phyloP scores from a whole-genome alignment of 2,797 vertebrate genomes.

The Alca torda region DNA sequence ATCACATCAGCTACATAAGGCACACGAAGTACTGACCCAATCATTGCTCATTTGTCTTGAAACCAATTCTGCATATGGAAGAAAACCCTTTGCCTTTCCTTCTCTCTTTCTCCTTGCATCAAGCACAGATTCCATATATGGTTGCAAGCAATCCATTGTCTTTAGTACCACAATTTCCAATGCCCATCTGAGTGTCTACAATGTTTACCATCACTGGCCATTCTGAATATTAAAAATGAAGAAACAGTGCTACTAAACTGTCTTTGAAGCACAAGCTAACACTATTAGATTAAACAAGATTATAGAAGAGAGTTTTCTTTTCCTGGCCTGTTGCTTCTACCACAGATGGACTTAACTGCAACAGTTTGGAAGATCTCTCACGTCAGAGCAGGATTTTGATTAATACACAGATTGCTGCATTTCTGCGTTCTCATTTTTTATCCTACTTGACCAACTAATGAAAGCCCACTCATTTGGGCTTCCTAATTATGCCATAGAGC shows the following conservation, averaged over 20 bases:
- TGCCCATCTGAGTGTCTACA: background rate
- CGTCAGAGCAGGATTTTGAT: background rate
- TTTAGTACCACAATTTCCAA: background rate
- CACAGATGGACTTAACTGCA: background rate
- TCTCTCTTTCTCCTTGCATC: background rate
- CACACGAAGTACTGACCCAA: slow-evolving; percentile 10
- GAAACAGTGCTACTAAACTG: background rate
- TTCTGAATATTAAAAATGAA: background rate
- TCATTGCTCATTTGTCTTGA: slow-evolving; percentile 12
- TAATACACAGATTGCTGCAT: background rate
- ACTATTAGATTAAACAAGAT: background rate
- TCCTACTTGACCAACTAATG: background rate
- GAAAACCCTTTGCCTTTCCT: background rate
- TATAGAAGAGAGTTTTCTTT: background rate
- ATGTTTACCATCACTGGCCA: background rate
- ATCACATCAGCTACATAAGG: background rate
- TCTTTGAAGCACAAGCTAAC: background rate
- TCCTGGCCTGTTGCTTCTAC: background rate
- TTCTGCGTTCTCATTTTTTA: background rate
- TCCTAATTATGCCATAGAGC: background rate
- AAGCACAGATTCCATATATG: background rate
- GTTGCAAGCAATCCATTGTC: background rate
- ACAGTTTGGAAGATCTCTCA: background rate
- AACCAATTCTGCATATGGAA: background rate
- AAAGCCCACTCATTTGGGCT: background rate